Evolutionary conservation across 2,888 invertebrate species (phyloP), one percentile per base, ranked within the genome.

Genomic region (Melinopterus prodromus): DNA sequence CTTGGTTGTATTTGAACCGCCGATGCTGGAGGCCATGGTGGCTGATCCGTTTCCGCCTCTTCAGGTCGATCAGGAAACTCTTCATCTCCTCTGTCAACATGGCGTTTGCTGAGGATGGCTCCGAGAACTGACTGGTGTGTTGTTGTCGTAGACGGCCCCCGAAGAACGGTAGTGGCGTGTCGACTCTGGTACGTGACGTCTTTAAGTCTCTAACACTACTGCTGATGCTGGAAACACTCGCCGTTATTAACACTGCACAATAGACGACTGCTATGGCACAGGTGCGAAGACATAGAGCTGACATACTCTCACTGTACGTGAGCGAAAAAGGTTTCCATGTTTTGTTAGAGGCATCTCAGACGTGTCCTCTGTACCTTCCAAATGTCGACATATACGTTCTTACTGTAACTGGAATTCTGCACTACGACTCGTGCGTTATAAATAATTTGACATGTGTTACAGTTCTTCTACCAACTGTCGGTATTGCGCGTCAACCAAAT

Each of bases 291-390:
- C 81, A 81, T 79, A 71, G 71, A 77, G 53, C 77, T 79, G 81
- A 81, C 81, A 81, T 81, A 78, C 78, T 80, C 80, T 80, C 80
- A 80, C 80, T 76, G 38, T 76, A 76, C 70, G 80, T 80, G 80
- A 80, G 80, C 70, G 36, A 71, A 78, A 76, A 76, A 69, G 35
- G 53, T 72, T 71, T 53, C n/a, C 80, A 80, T 78, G 76, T 76
- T 76, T 38, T 76, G 71, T 69, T 38, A 78, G 78, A 69, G 70
- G 70, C 80, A 80, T 80, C 71, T 80, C 80, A 80, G 78, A 76
- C 37, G 53, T 77, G 78, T 15, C 16, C 77, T 77, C 69, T 70
- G 53, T 16, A 53, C 35, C 16, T 77, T 77, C 26, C 77, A 77
- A 77, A 15, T 69, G 35, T 70, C 77, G 35, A 69, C 36, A 77